phyloP scores from a whole-genome alignment of 2,113 vertebrate genomes.

The Megaptera novaeangliae region DNA sequence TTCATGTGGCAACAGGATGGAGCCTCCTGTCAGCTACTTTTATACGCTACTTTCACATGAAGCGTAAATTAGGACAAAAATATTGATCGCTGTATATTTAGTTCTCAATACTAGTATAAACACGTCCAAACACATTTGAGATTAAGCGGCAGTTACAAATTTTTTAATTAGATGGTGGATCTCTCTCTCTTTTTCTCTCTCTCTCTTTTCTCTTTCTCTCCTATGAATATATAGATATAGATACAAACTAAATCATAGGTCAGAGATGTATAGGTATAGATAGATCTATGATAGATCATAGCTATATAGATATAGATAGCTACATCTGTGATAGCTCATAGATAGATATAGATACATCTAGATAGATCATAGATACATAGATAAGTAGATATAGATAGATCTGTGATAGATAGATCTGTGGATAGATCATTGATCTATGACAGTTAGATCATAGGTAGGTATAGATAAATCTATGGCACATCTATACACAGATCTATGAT shows the following conservation, averaged over 20 bases:
- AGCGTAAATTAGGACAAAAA: slow-evolving; percentile 36
- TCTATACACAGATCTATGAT: neutral
- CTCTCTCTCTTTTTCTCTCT: neutral
- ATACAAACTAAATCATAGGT: neutral
- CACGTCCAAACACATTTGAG: neutral
- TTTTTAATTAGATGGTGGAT: neutral
- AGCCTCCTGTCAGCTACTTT: slow-evolving; percentile 27
- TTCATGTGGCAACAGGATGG: neutral
- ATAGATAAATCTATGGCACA: neutral
- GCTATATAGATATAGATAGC: neutral
- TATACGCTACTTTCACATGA: slow-evolving; percentile 33
- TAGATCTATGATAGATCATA: neutral
- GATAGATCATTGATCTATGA: neutral
- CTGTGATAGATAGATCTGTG: neutral
- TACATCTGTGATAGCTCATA: neutral
- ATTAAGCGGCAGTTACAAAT: neutral
- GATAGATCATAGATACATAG: neutral
- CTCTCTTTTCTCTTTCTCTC: neutral
- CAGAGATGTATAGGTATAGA: neutral
- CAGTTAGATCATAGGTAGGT: too few relatives aligned
- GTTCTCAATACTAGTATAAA: neutral
- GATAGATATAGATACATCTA: neutral
- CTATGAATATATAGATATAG: neutral
- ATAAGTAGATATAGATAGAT: neutral
- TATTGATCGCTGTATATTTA: slow-evolving; percentile 30